Evolutionary conservation across 2,888 invertebrate genomes (phyloP).

Genomic region (Diploptera punctata): DNA sequence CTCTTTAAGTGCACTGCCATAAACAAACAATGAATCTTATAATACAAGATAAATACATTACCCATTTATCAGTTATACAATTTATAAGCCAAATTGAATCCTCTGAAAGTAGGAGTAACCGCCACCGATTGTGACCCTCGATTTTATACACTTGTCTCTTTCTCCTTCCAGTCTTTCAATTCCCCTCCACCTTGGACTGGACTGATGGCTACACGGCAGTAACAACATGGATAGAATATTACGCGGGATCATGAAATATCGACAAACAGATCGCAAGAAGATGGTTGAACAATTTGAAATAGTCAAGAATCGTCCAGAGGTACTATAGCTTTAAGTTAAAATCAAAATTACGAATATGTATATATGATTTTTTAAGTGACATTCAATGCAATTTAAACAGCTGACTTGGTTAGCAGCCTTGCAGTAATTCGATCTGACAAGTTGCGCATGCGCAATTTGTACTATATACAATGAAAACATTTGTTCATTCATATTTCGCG

Average conservation of each 20-base stretch:
- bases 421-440: not conserved
- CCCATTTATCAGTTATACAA: no score
- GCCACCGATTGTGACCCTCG: not conserved
- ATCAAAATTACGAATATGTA: not conserved
- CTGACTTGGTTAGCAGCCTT: not conserved
- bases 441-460: constrained; percentile 3
- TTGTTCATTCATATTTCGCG: no score
- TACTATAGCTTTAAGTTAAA: constrained; percentile 52
- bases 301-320: constrained; percentile 88
- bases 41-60: no score
- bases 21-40: no score
- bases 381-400: not conserved
- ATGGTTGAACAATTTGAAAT: constrained; percentile 93
- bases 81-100: not conserved
- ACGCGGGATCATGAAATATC: constrained; percentile 89
- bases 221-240: constrained; percentile 82
- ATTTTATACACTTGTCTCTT: not conserved
- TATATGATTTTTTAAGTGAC: not conserved
- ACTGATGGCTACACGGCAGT: not conserved
- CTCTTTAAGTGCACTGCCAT: no score
- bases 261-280: constrained; percentile 77
- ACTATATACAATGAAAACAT: no score
- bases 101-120: not conserved
- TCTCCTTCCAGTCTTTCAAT: not conserved
- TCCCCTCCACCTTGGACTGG: not conserved